A percentile compares a stretch with the other conserved stretches of the same genome.
phyloP scores from a whole-genome alignment of 2,113 vertebrate genomes.

The Perca schrenkii region DNA sequence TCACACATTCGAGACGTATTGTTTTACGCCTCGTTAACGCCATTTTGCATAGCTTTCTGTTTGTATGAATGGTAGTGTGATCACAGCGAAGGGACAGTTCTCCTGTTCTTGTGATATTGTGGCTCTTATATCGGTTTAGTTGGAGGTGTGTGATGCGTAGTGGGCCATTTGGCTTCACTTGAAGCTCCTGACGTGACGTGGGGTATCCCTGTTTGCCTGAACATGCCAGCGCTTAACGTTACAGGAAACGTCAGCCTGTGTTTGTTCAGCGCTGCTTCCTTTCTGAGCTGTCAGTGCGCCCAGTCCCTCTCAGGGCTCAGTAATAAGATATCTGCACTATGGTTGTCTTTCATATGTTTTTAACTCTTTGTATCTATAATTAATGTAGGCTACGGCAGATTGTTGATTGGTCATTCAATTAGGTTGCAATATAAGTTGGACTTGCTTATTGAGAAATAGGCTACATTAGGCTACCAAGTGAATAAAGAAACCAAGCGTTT shows the following conservation, averaged over 20 bases:
- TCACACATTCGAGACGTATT: fast-evolving
- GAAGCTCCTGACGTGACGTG: not conserved
- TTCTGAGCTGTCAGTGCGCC: constrained; percentile 34
- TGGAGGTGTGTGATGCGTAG: not conserved
- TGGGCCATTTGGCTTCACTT: not conserved
- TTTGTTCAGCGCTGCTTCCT: constrained; percentile 62
- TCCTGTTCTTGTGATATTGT: not conserved
- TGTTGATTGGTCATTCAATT: not conserved
- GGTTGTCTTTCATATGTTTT: not conserved
- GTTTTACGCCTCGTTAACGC: not conserved
- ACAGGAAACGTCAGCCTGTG: constrained; percentile 67
- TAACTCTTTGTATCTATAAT: not conserved
- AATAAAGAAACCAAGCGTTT: not conserved
- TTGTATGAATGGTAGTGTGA: constrained; percentile 2
- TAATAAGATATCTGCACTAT: fast-evolving
- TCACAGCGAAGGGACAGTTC: not conserved
- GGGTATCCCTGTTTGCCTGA: not conserved
- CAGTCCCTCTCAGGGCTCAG: not conserved
- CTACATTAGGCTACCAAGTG: fast-evolving
- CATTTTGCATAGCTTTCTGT: not conserved
- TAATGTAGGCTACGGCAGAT: too few species aligned
- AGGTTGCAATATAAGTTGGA: not conserved
- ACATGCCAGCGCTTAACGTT: not conserved
- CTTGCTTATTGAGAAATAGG: not conserved
- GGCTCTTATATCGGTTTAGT: not conserved